Conservation (phyloP, 2,797 vertebrate species). For the Parotocinclus haroldoi region DNA sequence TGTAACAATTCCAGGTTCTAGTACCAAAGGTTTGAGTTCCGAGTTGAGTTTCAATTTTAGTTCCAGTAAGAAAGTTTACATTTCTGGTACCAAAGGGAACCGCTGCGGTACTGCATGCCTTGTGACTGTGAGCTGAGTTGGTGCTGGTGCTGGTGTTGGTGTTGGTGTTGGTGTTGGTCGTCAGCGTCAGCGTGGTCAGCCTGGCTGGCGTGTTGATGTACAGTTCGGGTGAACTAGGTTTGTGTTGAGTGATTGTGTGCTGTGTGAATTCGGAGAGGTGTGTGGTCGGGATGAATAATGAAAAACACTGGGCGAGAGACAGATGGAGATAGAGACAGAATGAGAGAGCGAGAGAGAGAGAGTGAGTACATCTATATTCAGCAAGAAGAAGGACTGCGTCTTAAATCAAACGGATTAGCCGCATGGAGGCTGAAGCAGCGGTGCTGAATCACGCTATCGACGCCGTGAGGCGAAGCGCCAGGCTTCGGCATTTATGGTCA, state of each 20-base stretch:
- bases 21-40: too few relatives aligned
- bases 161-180: neutral
- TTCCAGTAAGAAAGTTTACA: too few relatives aligned
- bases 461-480: slow-evolving; percentile 12
- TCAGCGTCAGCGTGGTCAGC: neutral
- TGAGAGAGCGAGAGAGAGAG: neutral
- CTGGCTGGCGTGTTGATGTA: neutral
- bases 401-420: slow-evolving; percentile 22
- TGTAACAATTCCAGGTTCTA: too few relatives aligned
- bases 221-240: neutral
- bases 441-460: slow-evolving; percentile 17
- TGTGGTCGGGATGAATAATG: slow-evolving; percentile 5
- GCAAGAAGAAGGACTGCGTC: slow-evolving; percentile 8
- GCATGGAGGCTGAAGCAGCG: slow-evolving; percentile 27
- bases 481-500: slow-evolving; percentile 14
- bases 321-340: slow-evolving; percentile 5
- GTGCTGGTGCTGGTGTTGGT: neutral
- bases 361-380: neutral
- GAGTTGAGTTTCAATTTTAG: too few relatives aligned
- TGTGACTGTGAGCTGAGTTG: too few relatives aligned
- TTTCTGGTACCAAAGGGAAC: too few relatives aligned
- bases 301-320: slow-evolving; percentile 7
- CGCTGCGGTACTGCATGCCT: too few relatives aligned
- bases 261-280: slow-evolving; percentile 3
- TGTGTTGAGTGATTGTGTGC: neutral